Base-by-base conservation (phyloP, 2,888 invertebrate genomes). In the Callinectes sapidus region DNA sequence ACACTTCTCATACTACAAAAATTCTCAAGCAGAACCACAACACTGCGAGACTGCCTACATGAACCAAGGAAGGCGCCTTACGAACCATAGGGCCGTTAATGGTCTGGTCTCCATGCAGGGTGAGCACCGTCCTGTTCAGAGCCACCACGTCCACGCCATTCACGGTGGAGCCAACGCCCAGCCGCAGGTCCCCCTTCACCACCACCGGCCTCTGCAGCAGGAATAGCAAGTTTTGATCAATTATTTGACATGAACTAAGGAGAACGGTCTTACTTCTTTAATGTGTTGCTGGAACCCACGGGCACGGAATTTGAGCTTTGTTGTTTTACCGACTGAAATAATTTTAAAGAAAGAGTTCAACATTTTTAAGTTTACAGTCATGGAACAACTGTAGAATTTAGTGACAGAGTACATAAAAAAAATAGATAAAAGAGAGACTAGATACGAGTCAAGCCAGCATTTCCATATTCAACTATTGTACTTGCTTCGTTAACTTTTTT, bases 61-160 rank as follows among this genome's bases (percentile, higher is more conserved):
- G 5, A 61, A 18, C 10, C 23, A 5, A 61, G 23, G 23, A 48
- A 48, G 48, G 48, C 48, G 48, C 48, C 48, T 61, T 23, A 61
- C 61, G 23, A 77, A 89, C 91, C 28, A 81, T 32, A 1, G 42
- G 32, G 32, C 81, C 39, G 18, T 32, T 10, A 18, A 92, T 85
- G 14, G 88, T 89, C 55, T 92, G 91, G 55, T 81, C 23, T n/a
- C 61, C 89, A 3, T 89, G 23, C 13, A 92, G 6, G 23, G 35
- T 92, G 14, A 92, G 54, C 6, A 89, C 28, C 32, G 71, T 77
- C 16, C 39, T 55, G 14, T 48, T 13, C 0, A 92, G 42, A 5
- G 39, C 54, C 1, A 81, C 66, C 8, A 92, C 61, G 32, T 92
- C 85, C 18, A 92, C 61, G 8, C 89, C 81, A 42, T 92, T 87